Conservation (phyloP, 2,113 vertebrate species). For the Pithys albifrons region DNA sequence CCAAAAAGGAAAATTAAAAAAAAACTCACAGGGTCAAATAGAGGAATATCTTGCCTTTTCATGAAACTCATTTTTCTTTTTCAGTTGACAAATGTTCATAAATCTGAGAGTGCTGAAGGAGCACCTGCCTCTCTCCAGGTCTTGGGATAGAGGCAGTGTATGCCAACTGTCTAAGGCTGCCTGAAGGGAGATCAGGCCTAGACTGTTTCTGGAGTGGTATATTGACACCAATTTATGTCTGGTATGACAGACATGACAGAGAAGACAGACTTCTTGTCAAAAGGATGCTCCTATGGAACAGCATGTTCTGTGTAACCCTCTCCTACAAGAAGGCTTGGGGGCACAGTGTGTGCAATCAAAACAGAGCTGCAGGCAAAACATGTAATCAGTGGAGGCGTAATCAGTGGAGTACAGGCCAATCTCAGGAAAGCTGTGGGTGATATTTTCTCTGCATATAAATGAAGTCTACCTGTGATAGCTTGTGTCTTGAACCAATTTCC, state of each 20-base stretch:
- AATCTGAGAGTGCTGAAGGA: background rate
- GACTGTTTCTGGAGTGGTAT: background rate
- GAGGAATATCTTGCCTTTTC: constrained; percentile 2
- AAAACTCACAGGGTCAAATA: background rate
- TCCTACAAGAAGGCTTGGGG: constrained; percentile 13
- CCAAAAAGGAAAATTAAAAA: background rate
- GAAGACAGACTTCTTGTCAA: constrained; percentile 19
- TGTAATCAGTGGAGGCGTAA: constrained; percentile 4
- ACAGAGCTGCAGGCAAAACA: background rate
- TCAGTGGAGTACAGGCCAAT: constrained; percentile 21
- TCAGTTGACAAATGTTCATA: background rate
- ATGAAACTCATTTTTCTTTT: constrained; percentile 8
- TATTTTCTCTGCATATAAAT: constrained; percentile 12
- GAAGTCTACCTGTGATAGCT: constrained; percentile 45
- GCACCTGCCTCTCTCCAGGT: background rate
- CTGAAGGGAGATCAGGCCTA: constrained; percentile 21
- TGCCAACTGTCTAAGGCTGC: background rate
- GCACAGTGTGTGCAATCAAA: constrained; percentile 28
- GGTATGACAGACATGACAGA: background rate
- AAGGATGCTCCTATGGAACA: constrained; percentile 1
- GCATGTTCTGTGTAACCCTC: background rate
- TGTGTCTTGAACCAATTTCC: constrained; percentile 43
- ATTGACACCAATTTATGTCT: constrained; percentile 41
- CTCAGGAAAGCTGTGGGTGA: constrained; percentile 37
- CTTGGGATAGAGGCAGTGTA: background rate